Percentiles rank a stretch among this genome's conserved stretches.
phyloP scores from a whole-genome alignment of 2,888 invertebrate genomes.

The Zootermopsis nevadensis region DNA sequence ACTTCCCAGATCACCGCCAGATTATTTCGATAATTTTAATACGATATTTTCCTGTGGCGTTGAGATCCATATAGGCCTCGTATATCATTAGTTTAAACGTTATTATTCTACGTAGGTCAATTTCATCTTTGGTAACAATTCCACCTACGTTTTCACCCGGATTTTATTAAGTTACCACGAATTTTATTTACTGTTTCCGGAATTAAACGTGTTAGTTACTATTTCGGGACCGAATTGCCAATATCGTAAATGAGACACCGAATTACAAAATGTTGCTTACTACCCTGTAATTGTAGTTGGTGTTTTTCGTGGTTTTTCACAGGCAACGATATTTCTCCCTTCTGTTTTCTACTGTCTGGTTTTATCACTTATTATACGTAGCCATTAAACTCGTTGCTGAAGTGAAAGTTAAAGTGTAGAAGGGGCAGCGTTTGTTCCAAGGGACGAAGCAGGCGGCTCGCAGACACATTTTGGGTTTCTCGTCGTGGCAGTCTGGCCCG shows the following conservation, averaged over 20 bases:
- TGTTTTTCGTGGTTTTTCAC: not conserved
- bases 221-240: too few relatives aligned
- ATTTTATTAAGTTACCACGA: not conserved
- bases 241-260: too few relatives aligned
- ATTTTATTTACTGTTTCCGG: too few relatives aligned
- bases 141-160: not conserved
- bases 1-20: conserved; percentile 18
- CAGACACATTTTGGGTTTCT: not conserved
- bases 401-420: not conserved
- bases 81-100: not conserved
- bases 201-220: too few relatives aligned
- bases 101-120: not conserved
- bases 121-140: not conserved
- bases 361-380: too few relatives aligned
- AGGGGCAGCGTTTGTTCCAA: not conserved
- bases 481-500: not conserved
- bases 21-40: conserved; percentile 31
- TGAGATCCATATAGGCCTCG: not conserved
- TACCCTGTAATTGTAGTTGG: too few relatives aligned
- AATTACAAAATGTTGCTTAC: too few relatives aligned
- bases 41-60: not conserved
- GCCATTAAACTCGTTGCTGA: not conserved
- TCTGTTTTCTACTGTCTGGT: too few relatives aligned
- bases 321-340: not conserved
- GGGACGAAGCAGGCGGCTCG: not conserved